These are phyloP conservation scores for Caiman crocodilus DNA, from an alignment of 2,797 vertebrate species.

Conservation along the genomic window DNA sequence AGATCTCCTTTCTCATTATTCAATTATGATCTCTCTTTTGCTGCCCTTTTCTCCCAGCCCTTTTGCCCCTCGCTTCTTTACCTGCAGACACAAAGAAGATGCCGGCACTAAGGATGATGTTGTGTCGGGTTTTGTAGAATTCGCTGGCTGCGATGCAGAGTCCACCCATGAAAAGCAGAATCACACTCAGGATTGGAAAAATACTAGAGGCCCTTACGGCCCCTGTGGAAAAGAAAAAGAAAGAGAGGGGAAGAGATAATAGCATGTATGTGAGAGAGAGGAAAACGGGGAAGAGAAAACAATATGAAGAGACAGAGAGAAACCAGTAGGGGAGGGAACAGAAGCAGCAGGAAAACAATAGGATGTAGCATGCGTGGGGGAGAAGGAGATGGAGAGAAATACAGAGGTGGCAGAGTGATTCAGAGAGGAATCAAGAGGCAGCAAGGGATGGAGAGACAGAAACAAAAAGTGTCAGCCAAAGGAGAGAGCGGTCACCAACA, in stretches of 20 bases:
- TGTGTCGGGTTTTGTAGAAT: conserved; percentile 99
- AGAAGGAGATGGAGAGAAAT: neutral
- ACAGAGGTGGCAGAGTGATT: neutral
- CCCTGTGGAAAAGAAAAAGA: conserved; percentile 83
- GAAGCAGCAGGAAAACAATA: fast-evolving
- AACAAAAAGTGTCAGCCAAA: conserved; percentile 41
- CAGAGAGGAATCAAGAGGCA: neutral
- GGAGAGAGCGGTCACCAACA: neutral
- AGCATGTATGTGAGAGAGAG: conserved; percentile 15
- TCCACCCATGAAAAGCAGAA: conserved; percentile 98
- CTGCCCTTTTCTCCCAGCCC: neutral
- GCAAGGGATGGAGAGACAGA: neutral
- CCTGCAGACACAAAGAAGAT: conserved; percentile 99
- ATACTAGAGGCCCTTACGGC: conserved; percentile 97
- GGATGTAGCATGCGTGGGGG: neutral
- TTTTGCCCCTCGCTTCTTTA: conserved; percentile 66
- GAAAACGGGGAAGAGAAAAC: neutral
- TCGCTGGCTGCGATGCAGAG: conserved; percentile 99
- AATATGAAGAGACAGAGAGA: neutral
- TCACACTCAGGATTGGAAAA: conserved; percentile 98
- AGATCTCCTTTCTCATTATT: too few species aligned
- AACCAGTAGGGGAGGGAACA: neutral
- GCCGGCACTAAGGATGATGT: conserved; percentile 99
- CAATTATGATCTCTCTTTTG: neutral
- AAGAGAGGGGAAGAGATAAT: conserved; percentile 47